Conservation (phyloP, 2,797 vertebrate genomes). For the Pterois miles region DNA sequence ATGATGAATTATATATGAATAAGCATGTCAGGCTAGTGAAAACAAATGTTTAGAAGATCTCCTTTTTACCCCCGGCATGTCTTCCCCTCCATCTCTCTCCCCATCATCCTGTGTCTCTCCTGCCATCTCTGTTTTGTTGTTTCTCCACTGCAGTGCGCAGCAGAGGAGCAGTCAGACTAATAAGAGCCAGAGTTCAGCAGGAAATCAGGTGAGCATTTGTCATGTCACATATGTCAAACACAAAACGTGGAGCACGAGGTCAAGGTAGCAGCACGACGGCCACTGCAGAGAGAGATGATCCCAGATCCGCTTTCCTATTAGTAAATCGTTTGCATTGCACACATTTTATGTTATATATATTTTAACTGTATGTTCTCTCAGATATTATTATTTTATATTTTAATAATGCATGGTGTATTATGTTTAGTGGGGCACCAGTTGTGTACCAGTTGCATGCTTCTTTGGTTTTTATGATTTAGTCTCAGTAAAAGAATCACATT, state of each 20-base stretch:
- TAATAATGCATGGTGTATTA: constrained; percentile 45
- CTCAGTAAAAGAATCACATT: constrained; percentile 28
- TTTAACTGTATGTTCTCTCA: not conserved
- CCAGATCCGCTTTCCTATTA: constrained; percentile 15
- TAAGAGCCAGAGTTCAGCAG: constrained; percentile 91
- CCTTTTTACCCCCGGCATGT: not conserved
- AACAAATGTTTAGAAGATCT: constrained; percentile 15
- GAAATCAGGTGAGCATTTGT: constrained; percentile 89
- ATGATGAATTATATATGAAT: constrained; percentile 23
- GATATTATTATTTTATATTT: constrained; percentile 15
- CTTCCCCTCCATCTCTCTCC: not conserved
- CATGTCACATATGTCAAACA: constrained; percentile 26
- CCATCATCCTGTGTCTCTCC: not conserved
- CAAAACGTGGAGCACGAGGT: constrained; percentile 33
- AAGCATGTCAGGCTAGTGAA: not conserved
- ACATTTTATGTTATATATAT: constrained; percentile 12
- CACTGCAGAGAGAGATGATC: constrained; percentile 18
- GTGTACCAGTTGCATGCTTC: constrained; percentile 33
- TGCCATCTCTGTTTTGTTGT: not conserved
- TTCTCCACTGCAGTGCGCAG: constrained; percentile 87
- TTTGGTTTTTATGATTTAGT: constrained; percentile 39
- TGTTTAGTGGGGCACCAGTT: constrained; percentile 38
- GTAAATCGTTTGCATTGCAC: constrained; percentile 17
- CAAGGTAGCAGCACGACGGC: constrained; percentile 18
- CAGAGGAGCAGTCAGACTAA: constrained; percentile 94